A percentile compares a stretch with the other conserved stretches of the same genome.
Evolutionary conservation across 1,140 invertebrate genomes (phyloP).

Genomic region (Chionoecetes opilio): DNA sequence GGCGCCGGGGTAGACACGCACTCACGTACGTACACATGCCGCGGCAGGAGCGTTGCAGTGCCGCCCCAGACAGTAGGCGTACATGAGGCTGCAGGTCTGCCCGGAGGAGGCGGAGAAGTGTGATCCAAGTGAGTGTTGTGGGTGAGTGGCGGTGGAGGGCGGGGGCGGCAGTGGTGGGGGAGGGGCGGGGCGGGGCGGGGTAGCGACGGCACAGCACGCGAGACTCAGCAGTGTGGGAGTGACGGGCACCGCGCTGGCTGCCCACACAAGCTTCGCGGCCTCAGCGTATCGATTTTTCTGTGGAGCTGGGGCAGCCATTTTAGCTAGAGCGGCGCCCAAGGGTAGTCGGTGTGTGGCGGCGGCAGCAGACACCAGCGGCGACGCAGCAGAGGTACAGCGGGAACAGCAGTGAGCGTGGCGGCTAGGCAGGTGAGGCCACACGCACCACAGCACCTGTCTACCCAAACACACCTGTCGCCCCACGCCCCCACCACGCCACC

Average conservation of each 20-base stretch:
- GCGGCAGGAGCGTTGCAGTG: background rate
- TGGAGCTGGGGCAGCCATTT: constrained; percentile 14
- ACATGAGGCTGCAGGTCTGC: constrained; percentile 30
- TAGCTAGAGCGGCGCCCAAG: constrained; percentile 22
- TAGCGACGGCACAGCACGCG: background rate
- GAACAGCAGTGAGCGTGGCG: constrained; percentile 23
- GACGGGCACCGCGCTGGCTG: constrained; percentile 21
- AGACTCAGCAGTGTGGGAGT: constrained; percentile 25
- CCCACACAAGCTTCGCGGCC: constrained; percentile 22
- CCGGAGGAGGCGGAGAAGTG: background rate
- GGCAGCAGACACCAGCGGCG: background rate
- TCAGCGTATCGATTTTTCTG: constrained; percentile 8
- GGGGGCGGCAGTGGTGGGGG: background rate
- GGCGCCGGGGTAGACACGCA: background rate
- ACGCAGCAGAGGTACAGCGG: background rate
- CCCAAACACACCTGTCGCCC: constrained; percentile 2
- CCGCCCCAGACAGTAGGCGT: background rate
- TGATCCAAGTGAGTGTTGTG: background rate
- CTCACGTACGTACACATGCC: background rate
- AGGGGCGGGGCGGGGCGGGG: constrained; percentile 17
- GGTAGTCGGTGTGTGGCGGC: constrained; percentile 22
- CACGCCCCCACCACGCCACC: background rate
- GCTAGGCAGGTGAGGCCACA: constrained; percentile 4
- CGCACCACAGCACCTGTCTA: constrained; percentile 20
- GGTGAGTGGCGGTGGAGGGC: background rate